Evolutionary conservation across 2,888 invertebrate species (phyloP), one percentile per base, ranked within the genome.

Genomic region (Drosophila nigricruria): DNA sequence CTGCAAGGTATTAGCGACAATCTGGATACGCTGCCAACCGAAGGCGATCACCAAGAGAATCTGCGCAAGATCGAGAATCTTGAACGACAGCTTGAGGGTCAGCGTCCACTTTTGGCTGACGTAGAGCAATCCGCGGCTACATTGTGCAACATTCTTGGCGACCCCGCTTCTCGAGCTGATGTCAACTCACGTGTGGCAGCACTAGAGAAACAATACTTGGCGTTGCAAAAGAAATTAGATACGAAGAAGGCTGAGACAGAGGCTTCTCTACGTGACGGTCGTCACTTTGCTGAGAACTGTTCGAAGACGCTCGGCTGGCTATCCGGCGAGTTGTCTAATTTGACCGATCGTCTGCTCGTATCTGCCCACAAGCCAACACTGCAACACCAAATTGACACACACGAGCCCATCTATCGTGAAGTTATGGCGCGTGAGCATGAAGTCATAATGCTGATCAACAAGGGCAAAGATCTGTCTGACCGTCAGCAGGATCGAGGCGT

Each of bases 231-330:
- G 94, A 98, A 98, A 93, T 93, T 98, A 16, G 98, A 98, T 92
- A 96, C 96, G 82, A 95, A 95, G 89, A 97, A 98, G 93, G 97
- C 98, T 0, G 98, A 98, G 93, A 95, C 98, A 30, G 98, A 98
- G 91, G 96, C 96, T 1, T 96, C 96, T 23, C 93, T 96, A 34
- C 95, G 97, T 85, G 98, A 98, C 91, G 98, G 97, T 0, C 95
- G 97, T 63, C 97, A 98, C 92, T 96, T 99, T 84, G 97, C 97
- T 88, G 97, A 96, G 82, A 96, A 96, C 60, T 97, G 98, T 87
- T 96, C 97, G 6, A 96, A 97, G 81, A 97, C 97, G 0, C 94
- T 98, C 6, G 97, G 97, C 67, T 98, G 98, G 98, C 94, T 99
- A 9, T 95, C 96, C 8, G 96, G 97, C 14, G 96, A 97, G 91